Evolutionary conservation across 2,797 vertebrate species (phyloP), one percentile per base, ranked within the genome.

Genomic region (Acanthurus leucopareius): DNA sequence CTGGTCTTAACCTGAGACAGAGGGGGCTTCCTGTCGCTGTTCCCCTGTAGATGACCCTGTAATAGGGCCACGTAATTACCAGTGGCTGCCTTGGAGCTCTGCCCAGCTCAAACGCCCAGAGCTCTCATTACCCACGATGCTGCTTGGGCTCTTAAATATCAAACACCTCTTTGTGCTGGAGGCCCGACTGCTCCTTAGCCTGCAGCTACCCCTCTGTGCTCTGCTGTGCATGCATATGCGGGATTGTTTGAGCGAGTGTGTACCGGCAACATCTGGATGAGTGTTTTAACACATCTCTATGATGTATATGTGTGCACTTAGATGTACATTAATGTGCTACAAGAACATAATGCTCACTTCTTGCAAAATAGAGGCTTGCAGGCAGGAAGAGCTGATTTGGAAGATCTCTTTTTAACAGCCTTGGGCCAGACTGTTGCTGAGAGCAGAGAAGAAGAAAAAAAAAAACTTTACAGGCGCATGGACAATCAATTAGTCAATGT

Each of bases 71-170:
- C 53, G 68, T 94, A 95, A 95, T 95, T 94, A 93, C 83, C 87
- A 69, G 88, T 85, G 72, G 79, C 85, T 93, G 86, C 88, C 89
- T 87, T 65, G 44, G 79, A 91, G 87, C 86, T 66, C 82, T 79
- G 84, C 87, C 88, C 79, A 52, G 51, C 89, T 84, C 87, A 76
- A 64, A 79, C 51, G 78, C 91, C 83, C 81, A 25, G 77, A 89
- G 91, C 94, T 91, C 91, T 94, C 93, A 95, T 95, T 95, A 95
- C 91, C 90, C 86, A 75, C 91, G 88, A 85, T 88, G 82, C 90
- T 87, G 85, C 90, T 83, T 86, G 78, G 82, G 74, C 81, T 90
- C 88, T 90, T 86, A 92, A 89, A 91, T 91, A 93, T 93, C 92
- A 93, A 93, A 93, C 84, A 75, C 32, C 79, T 91, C 85, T 85